Percentiles rank a stretch among this genome's conserved stretches.
Conservation (phyloP, 2,797 vertebrate genomes). For the Sebastes itinus region DNA sequence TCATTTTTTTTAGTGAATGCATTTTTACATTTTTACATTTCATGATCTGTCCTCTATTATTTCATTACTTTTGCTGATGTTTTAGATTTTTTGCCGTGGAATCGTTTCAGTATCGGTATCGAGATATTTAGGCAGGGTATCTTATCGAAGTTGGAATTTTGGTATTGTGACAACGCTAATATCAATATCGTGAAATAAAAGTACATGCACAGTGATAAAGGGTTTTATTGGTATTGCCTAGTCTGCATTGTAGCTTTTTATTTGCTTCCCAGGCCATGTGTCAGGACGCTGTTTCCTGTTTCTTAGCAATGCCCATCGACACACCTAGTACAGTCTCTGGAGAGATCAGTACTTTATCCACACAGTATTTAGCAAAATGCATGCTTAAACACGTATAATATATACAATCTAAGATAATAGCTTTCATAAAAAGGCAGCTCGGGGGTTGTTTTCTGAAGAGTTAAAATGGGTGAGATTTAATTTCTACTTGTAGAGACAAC, state of each 20-base stretch:
- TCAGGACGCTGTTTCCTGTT: conserved; percentile 6
- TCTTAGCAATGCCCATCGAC: neutral
- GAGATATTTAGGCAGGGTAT: no score
- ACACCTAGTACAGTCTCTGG: neutral
- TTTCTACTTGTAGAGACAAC: neutral
- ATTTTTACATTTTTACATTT: no score
- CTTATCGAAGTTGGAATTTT: no score
- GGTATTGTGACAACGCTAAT: no score
- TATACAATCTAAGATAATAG: neutral
- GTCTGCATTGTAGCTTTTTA: neutral
- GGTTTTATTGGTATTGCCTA: neutral
- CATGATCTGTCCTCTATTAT: no score
- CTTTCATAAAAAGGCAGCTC: neutral
- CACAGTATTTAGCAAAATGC: neutral
- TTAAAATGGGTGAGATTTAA: neutral
- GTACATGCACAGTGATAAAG: neutral
- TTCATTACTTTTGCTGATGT: no score
- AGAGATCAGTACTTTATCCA: neutral
- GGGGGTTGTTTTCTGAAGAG: neutral
- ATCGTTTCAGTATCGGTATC: no score
- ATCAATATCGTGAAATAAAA: neutral
- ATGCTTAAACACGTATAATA: neutral
- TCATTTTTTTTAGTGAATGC: no score
- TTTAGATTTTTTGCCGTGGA: no score
- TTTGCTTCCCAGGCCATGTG: neutral